Evolutionary conservation across 2,888 invertebrate species (phyloP), one percentile per base, ranked within the genome.

Genomic region (Lasioglossum malachurum): DNA sequence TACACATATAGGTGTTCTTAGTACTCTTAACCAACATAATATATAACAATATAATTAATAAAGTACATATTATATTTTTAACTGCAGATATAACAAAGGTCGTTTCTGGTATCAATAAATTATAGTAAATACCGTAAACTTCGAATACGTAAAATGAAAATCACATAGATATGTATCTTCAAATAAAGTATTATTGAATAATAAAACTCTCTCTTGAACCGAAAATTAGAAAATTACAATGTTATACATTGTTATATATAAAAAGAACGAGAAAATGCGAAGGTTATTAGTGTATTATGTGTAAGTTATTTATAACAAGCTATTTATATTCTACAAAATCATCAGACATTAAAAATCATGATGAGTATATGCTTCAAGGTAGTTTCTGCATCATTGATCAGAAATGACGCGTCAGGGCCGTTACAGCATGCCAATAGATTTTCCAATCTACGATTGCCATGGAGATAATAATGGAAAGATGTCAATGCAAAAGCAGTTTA

Each of bases 351-450:
- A 75, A 76, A 38, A 27, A 74, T 31, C 49, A 49, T 35, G 80
- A 60, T 23, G 79, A 49, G 44, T 31, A 67, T 38, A 73, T 27
- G 49, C 35, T 53, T 73, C 53, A 35, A 73, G 46, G 46, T 82
- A 78, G 78, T 41, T 27, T 53, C 31, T 57, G 74, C 77, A 57
- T 80, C 83, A 69, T 74, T 77, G 69, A 44, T 69, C 76, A 35
- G 53, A 73, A 77, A 74, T 57, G 81, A 83, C 75, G 41, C 46
- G 71, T 53, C 73, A 74, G n/a, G 81, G 76, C 57, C 74, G 80
- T 81, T 74, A 46, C 76, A 77, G 76, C 73, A 73, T 80, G 80
- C 74, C 77, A 84, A 74, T 81, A 53, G 53, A 12, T 84, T 81
- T 69, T 77, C 74, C 76, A 69, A 74, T 77, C 27, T 38, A 67